phyloP scores from a whole-genome alignment of 2,797 vertebrate genomes.

The Xenopus petersii region DNA sequence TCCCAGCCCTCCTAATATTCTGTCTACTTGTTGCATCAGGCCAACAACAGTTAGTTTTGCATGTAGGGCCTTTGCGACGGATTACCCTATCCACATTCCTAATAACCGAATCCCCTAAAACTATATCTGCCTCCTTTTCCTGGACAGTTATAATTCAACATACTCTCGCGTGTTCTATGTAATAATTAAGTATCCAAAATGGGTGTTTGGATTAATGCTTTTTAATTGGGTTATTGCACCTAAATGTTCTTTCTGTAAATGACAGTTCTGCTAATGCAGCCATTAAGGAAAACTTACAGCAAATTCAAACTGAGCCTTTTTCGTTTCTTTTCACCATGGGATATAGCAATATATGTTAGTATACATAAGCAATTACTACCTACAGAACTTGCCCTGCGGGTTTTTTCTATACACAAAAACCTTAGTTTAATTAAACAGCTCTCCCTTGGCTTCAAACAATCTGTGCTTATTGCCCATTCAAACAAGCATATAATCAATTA shows the following conservation, averaged over 20 bases:
- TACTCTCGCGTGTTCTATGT: not conserved
- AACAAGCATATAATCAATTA: constrained; percentile 71
- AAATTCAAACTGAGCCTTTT: constrained; percentile 50
- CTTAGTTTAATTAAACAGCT: constrained; percentile 62
- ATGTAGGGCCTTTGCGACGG: too few species aligned
- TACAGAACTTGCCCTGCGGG: constrained; percentile 53
- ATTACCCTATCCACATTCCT: too few species aligned
- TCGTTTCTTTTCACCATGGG: constrained; percentile 51
- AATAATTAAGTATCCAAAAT: constrained; percentile 14
- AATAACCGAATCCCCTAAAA: too few species aligned
- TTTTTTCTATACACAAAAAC: constrained; percentile 54
- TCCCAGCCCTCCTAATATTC: too few species aligned
- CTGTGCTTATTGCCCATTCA: constrained; percentile 58
- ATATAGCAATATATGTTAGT: constrained; percentile 52
- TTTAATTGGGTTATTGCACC: constrained; percentile 46
- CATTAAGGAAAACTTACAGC: constrained; percentile 44
- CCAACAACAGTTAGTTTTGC: too few species aligned
- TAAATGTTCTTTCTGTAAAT: constrained; percentile 46
- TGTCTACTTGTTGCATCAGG: too few species aligned
- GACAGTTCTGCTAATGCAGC: constrained; percentile 41
- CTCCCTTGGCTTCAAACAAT: constrained; percentile 58
- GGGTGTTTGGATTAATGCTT: constrained; percentile 33
- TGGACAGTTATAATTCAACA: too few species aligned
- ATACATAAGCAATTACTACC: constrained; percentile 52
- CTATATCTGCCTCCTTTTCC: too few species aligned